Evolutionary conservation across 2,113 vertebrate species (phyloP).

Genomic region (Seriola quinqueradiata): DNA sequence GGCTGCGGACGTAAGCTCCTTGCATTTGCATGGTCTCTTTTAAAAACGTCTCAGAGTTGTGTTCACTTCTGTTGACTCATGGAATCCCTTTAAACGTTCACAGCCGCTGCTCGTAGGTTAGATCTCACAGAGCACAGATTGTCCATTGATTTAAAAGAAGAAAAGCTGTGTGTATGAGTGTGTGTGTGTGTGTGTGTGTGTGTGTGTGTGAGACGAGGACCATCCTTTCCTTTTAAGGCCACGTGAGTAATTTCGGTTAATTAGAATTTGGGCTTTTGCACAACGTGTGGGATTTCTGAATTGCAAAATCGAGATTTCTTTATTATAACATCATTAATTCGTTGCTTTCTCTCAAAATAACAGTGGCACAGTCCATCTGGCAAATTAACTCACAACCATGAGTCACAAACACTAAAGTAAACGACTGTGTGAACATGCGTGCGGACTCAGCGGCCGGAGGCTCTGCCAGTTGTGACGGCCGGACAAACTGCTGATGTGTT

Average conservation of each 20-base stretch:
- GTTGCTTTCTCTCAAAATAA: neutral
- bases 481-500: no score
- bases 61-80: constrained; percentile 68
- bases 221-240: neutral
- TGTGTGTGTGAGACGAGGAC: neutral
- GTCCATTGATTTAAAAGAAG: constrained; percentile 23
- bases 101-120: constrained; percentile 46
- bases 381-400: neutral
- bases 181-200: neutral
- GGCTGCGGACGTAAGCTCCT: constrained; percentile 70
- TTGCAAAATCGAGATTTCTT: neutral
- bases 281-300: neutral
- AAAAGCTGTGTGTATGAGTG: neutral
- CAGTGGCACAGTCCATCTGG: neutral
- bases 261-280: neutral
- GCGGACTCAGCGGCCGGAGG: neutral
- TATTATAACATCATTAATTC: neutral
- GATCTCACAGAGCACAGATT: constrained; percentile 54
- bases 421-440: neutral
- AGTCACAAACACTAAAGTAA: neutral
- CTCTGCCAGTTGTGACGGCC: constrained; percentile 5
- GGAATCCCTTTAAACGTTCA: constrained; percentile 73
- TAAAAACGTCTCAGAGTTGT: constrained; percentile 53
- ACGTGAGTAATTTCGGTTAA: neutral
- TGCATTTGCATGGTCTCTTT: constrained; percentile 67